These are phyloP conservation scores for Onychomys arenicola DNA, from an alignment of 2,797 vertebrate species.

Conservation along the genomic window DNA sequence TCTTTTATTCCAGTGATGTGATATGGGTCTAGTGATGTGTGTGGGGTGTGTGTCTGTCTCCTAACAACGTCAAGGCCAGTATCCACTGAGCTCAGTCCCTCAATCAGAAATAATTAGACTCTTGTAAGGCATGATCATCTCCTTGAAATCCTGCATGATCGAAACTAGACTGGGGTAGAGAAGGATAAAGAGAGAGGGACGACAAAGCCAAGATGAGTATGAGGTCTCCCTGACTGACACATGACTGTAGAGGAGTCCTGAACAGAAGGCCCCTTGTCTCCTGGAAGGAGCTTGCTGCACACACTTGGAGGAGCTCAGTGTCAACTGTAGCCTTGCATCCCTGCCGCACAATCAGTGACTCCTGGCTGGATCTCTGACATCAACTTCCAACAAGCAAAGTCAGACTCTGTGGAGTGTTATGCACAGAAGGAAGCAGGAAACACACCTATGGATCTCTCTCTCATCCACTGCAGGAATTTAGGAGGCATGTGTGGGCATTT, in stretches of 20 bases:
- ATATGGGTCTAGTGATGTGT: not conserved
- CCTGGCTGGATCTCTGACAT: conserved; percentile 37
- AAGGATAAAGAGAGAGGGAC: conserved; percentile 41
- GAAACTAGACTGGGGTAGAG: conserved; percentile 38
- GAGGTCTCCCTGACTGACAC: not conserved
- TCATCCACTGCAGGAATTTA: conserved; percentile 37
- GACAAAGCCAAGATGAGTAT: not conserved
- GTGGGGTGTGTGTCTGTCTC: not conserved
- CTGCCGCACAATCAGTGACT: not conserved
- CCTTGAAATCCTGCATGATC: conserved; percentile 48
- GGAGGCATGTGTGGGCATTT: conserved; percentile 19
- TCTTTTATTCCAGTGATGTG: not conserved
- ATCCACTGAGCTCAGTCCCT: not conserved
- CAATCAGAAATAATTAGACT: conserved; percentile 12
- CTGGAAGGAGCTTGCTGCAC: not conserved
- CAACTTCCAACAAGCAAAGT: conserved; percentile 57
- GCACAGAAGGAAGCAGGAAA: conserved; percentile 23
- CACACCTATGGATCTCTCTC: conserved; percentile 50
- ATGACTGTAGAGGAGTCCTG: not conserved
- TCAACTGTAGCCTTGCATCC: not conserved
- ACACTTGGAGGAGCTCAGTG: accelerated
- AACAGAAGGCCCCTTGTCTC: not conserved
- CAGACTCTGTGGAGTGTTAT: conserved; percentile 49
- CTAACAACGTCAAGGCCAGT: not conserved
- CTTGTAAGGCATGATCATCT: conserved; percentile 14